A percentile compares a stretch with the other conserved stretches of the same genome.
Conservation (phyloP, 1,140 invertebrate species). For the Neotoxoptera formosana region DNA sequence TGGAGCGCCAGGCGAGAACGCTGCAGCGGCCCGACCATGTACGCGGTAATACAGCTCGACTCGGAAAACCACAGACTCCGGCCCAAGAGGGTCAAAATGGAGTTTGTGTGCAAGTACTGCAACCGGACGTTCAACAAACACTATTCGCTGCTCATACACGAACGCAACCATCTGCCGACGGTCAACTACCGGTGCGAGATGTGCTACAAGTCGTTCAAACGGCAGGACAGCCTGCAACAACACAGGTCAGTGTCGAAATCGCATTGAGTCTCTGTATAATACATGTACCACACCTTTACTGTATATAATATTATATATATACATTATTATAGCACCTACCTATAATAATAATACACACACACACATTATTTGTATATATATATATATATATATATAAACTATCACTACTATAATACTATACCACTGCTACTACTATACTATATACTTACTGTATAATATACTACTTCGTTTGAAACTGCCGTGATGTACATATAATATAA, state of each 20-base stretch:
- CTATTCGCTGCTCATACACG: constrained; percentile 99
- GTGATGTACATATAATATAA: too few species aligned
- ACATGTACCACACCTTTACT: not conserved
- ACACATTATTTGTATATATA: not conserved
- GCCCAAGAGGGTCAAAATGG: constrained; percentile 89
- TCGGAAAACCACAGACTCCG: constrained; percentile 89
- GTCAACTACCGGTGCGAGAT: constrained; percentile 98
- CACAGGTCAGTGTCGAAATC: constrained; percentile 77
- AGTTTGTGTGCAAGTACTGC: constrained; percentile 99
- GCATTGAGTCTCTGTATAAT: constrained; percentile 9
- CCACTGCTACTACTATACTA: constrained; percentile 1
- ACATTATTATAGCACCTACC: not conserved
- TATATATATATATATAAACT: not conserved
- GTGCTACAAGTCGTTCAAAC: constrained; percentile 97
- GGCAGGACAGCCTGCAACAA: constrained; percentile 95
- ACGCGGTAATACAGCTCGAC: constrained; percentile 87
- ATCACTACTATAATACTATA: not conserved
- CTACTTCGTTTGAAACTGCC: not conserved
- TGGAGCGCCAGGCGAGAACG: not conserved
- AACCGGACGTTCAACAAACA: constrained; percentile 98
- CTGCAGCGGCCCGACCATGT: constrained; percentile 73
- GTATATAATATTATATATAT: too few species aligned
- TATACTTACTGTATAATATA: not conserved
- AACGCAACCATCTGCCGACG: constrained; percentile 93
- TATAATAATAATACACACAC: too few species aligned